These are phyloP conservation scores for Chaitophorus viminalis DNA, from an alignment of 2,888 invertebrate genomes.

Conservation along the genomic window DNA sequence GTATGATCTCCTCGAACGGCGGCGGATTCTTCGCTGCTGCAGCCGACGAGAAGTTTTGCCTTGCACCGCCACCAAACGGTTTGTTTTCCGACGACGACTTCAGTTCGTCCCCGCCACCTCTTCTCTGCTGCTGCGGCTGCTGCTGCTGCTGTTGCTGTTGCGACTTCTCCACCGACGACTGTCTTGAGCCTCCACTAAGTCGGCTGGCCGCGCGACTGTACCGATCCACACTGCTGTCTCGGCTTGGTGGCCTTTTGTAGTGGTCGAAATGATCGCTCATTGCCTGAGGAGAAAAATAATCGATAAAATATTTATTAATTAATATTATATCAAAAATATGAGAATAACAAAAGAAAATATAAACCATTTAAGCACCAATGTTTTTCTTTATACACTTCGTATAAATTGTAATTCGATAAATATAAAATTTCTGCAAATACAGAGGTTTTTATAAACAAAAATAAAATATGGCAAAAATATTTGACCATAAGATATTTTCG, in stretches of 20 bases:
- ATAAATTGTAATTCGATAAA: too few relatives aligned
- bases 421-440: too few relatives aligned
- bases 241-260: slow-evolving; percentile 89
- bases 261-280: slow-evolving; percentile 94
- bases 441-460: too few relatives aligned
- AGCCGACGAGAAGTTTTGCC: neutral
- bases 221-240: slow-evolving; percentile 86
- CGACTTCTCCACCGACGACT: slow-evolving; percentile 78
- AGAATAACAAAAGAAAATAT: too few relatives aligned
- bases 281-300: slow-evolving; percentile 68
- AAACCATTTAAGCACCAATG: too few relatives aligned
- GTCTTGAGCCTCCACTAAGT: slow-evolving; percentile 75
- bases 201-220: slow-evolving; percentile 78
- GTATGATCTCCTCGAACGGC: slow-evolving; percentile 84
- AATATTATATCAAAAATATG: too few relatives aligned
- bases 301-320: too few relatives aligned
- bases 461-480: too few relatives aligned
- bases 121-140: neutral
- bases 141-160: neutral
- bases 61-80: neutral
- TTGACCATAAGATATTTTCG: too few relatives aligned
- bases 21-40: slow-evolving; percentile 67
- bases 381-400: too few relatives aligned
- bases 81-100: neutral
- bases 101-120: neutral